Evolutionary conservation across 2,888 invertebrate species (phyloP).

Genomic region (Barypeithes pellucidus): DNA sequence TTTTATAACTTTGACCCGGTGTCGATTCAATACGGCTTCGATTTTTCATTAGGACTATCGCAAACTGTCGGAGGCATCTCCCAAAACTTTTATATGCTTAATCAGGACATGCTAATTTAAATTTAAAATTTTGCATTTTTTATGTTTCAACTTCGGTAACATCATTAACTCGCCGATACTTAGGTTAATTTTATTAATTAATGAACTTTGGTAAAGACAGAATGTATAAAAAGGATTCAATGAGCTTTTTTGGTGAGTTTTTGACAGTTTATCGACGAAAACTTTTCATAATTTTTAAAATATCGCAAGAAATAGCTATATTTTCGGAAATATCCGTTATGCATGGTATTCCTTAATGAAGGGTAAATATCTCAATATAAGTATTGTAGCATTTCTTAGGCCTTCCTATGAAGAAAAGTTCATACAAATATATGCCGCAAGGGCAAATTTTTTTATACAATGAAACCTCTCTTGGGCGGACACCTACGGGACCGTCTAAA

Average conservation of each 20-base stretch:
- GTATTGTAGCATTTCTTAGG: no score
- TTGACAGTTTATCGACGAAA: not conserved
- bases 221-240: not conserved
- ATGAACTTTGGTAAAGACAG: not conserved
- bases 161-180: conserved; percentile 11
- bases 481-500: no score
- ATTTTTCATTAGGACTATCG: conserved; percentile 46
- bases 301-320: not conserved
- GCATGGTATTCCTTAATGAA: no score
- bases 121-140: conserved; percentile 40
- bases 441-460: no score
- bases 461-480: no score
- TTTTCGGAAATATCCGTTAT: no score
- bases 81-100: conserved; percentile 42
- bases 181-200: conserved; percentile 28
- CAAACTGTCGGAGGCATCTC: conserved; percentile 38
- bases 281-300: not conserved
- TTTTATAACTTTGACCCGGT: conserved; percentile 24
- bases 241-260: not conserved
- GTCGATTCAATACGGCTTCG: conserved; percentile 45
- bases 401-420: no score
- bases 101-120: conserved; percentile 39
- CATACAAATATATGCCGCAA: no score
- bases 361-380: no score
- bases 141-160: conserved; percentile 9